phyloP scores from a whole-genome alignment of 1,140 invertebrate species.

The Zaprionus taronus region DNA sequence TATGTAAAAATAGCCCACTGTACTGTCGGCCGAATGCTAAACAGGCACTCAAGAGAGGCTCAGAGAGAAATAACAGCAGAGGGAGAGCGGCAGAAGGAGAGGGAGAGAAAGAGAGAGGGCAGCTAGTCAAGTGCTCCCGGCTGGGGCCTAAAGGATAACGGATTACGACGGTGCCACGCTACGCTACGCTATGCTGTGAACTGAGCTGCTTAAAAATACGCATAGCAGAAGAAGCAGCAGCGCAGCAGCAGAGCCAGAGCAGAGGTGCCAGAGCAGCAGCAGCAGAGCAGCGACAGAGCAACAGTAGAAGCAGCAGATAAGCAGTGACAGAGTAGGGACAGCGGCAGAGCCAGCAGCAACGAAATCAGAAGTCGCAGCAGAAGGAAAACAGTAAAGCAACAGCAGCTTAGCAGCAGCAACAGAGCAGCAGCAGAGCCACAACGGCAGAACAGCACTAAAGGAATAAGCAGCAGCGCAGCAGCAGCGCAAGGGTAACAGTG shows the following conservation, averaged over 20 bases:
- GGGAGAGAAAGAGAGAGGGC: slow-evolving; percentile 2
- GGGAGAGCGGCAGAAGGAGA: neutral
- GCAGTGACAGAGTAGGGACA: neutral
- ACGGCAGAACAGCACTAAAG: neutral
- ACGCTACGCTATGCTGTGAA: neutral
- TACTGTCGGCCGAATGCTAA: slow-evolving; percentile 43
- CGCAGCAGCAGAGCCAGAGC: neutral
- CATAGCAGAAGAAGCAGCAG: slow-evolving; percentile 17
- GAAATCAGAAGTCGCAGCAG: neutral
- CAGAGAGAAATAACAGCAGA: slow-evolving; percentile 2
- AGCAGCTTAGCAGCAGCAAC: slow-evolving; percentile 17
- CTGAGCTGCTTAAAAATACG: slow-evolving; percentile 60
- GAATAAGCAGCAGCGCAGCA: slow-evolving; percentile 26
- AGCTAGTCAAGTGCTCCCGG: slow-evolving; percentile 49
- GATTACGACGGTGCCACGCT: slow-evolving; percentile 26
- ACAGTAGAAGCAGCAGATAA: slow-evolving; percentile 16
- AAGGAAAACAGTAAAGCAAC: neutral
- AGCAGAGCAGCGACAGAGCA: too few relatives aligned
- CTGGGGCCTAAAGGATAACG: slow-evolving; percentile 56
- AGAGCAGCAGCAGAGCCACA: neutral
- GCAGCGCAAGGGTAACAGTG: neutral
- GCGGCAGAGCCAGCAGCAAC: slow-evolving; percentile 5
- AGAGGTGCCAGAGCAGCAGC: neutral
- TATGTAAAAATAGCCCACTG: slow-evolving; percentile 67
- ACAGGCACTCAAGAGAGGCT: slow-evolving; percentile 40